These are phyloP conservation scores for Holacanthus passer DNA, from an alignment of 2,113 vertebrate genomes.

Conservation along the genomic window DNA sequence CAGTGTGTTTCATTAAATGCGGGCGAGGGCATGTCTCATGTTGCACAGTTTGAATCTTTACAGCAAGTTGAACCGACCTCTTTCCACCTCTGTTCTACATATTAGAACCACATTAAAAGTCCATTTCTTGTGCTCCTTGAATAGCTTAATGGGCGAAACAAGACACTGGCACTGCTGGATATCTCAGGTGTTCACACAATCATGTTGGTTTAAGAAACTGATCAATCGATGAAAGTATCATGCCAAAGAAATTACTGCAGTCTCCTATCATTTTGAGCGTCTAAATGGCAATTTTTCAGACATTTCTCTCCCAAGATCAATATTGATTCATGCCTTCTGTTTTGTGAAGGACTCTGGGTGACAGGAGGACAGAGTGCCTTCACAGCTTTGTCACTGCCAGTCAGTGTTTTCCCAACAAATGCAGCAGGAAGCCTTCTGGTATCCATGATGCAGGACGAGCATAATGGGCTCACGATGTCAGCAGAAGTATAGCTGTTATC, in stretches of 20 bases:
- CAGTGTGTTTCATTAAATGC: constrained; percentile 19
- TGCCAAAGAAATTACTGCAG: neutral
- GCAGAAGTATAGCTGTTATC: constrained; percentile 8
- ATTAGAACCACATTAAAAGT: constrained; percentile 10
- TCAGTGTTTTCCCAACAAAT: constrained; percentile 64
- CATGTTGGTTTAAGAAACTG: neutral
- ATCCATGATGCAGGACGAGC: constrained; percentile 12
- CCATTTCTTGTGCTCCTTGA: neutral
- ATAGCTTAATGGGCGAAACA: neutral
- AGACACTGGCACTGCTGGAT: neutral
- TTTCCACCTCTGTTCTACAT: constrained; percentile 15
- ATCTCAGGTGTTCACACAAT: neutral
- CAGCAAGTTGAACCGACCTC: neutral
- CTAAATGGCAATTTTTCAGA: neutral
- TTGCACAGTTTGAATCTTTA: constrained; percentile 31
- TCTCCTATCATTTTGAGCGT: neutral
- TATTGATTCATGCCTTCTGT: constrained; percentile 70
- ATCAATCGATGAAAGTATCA: neutral
- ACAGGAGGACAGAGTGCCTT: constrained; percentile 42
- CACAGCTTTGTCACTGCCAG: constrained; percentile 48
- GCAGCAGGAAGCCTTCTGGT: constrained; percentile 60
- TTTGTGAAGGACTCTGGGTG: constrained; percentile 25
- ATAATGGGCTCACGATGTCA: constrained; percentile 33
- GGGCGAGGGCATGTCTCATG: constrained; percentile 14
- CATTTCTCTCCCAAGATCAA: constrained; percentile 34